These are phyloP conservation scores for Euwallacea fornicatus DNA, from an alignment of 1,140 invertebrate species.

Conservation along the genomic window DNA sequence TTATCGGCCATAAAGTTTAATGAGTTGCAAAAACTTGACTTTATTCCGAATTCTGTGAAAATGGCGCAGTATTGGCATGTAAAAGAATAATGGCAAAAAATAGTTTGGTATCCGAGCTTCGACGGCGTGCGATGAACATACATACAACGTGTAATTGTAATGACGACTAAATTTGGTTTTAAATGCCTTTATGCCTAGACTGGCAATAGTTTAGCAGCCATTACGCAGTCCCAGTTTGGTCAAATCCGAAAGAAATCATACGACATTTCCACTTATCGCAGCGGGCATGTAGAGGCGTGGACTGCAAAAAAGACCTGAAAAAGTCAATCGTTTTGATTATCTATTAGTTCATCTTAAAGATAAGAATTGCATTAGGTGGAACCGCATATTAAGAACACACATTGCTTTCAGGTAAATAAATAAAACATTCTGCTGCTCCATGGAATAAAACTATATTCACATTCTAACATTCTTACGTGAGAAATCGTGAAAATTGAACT, in stretches of 20 bases:
- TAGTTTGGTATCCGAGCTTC: slow-evolving; percentile 11
- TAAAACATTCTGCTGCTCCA: too few relatives aligned
- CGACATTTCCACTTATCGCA: slow-evolving; percentile 12
- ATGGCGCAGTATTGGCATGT: slow-evolving; percentile 21
- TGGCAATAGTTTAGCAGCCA: slow-evolving; percentile 18
- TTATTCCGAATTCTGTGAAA: slow-evolving; percentile 23
- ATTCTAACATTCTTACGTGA: too few relatives aligned
- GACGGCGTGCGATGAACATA: slow-evolving; percentile 31
- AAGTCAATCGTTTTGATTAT: not conserved
- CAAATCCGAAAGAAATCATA: slow-evolving; percentile 25
- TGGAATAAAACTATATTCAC: too few relatives aligned
- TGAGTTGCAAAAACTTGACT: slow-evolving; percentile 12
- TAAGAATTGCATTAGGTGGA: slow-evolving; percentile 2
- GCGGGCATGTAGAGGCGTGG: slow-evolving; percentile 11
- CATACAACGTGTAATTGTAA: slow-evolving; percentile 31
- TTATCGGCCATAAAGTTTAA: slow-evolving; percentile 15
- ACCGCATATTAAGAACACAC: too few relatives aligned
- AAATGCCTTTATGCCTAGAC: slow-evolving; percentile 21
- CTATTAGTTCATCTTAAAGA: slow-evolving; percentile 11
- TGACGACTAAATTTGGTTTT: slow-evolving; percentile 29
- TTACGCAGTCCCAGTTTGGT: slow-evolving; percentile 24
- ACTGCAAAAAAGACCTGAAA: not conserved
- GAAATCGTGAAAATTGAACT: too few relatives aligned
- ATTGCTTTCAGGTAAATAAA: too few relatives aligned
- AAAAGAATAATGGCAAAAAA: slow-evolving; percentile 13